A percentile compares a stretch with the other conserved stretches of the same genome.
Conservation (phyloP, 2,113 vertebrate genomes). For the Clarias magur region DNA sequence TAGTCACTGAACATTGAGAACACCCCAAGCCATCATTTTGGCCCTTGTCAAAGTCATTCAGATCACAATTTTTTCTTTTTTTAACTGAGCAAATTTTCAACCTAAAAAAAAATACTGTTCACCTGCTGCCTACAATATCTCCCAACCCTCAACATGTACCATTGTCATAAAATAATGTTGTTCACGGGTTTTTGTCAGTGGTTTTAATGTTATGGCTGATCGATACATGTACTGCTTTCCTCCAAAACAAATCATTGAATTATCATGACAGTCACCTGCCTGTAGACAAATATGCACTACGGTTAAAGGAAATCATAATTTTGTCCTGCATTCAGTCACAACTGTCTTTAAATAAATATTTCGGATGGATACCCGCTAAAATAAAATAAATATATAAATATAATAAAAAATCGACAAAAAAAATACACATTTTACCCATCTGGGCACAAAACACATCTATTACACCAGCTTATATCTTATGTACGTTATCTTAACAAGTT, state of each 20-base stretch:
- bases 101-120: too few relatives aligned
- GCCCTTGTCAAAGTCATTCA: too few relatives aligned
- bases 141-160: too few relatives aligned
- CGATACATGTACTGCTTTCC: background rate
- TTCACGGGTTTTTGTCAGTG: too few relatives aligned
- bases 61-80: too few relatives aligned
- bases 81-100: too few relatives aligned
- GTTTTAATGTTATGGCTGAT: too few relatives aligned
- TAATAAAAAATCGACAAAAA: too few relatives aligned
- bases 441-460: slow-evolving; percentile 54
- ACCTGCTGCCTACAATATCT: too few relatives aligned
- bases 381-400: slow-evolving; percentile 38
- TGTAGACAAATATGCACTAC: background rate
- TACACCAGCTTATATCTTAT: slow-evolving; percentile 41
- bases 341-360: background rate
- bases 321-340: background rate
- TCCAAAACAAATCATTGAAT: background rate
- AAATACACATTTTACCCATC: slow-evolving; percentile 69
- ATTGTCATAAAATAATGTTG: too few relatives aligned
- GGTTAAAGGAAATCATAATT: background rate
- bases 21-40: too few relatives aligned
- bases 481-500: slow-evolving; percentile 55
- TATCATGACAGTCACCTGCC: background rate
- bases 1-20: too few relatives aligned
- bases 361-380: slow-evolving; percentile 47